phyloP scores from a whole-genome alignment of 2,888 invertebrate genomes.

The Netelia virgata region DNA sequence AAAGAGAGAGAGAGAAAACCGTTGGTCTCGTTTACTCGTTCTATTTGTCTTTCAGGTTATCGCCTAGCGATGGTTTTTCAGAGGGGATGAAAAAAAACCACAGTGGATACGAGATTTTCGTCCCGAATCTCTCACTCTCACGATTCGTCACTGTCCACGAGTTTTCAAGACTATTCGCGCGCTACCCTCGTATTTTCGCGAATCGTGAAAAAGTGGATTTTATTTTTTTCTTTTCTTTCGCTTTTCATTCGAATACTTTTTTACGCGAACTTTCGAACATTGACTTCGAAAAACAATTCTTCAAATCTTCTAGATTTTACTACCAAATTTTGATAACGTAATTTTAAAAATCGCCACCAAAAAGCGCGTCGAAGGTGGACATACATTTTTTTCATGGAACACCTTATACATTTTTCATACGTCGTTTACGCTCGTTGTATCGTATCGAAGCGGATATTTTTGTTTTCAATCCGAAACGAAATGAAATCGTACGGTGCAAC shows the following conservation, averaged over 20 bases:
- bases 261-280: too few species aligned
- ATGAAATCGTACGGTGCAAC: not conserved
- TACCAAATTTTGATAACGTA: not conserved
- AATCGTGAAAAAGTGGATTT: too few species aligned
- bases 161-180: not conserved
- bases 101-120: conserved; percentile 12
- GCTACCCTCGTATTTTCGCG: not conserved
- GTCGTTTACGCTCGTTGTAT: not conserved
- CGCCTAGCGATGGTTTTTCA: conserved; percentile 47
- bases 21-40: conserved; percentile 50
- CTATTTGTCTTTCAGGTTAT: conserved; percentile 55
- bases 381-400: not conserved
- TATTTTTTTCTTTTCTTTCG: too few species aligned
- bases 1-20: conserved; percentile 11
- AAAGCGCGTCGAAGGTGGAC: not conserved
- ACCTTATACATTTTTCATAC: not conserved
- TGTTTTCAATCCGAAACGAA: not conserved
- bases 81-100: conserved; percentile 5
- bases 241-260: too few species aligned
- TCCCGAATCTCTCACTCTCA: conserved; percentile 5
- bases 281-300: too few species aligned
- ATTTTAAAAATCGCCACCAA: not conserved
- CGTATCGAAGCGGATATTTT: not conserved
- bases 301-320: too few species aligned
- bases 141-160: conserved; percentile 22